Conservation (phyloP, 2,113 vertebrate species). For the Carlito syrichta region DNA sequence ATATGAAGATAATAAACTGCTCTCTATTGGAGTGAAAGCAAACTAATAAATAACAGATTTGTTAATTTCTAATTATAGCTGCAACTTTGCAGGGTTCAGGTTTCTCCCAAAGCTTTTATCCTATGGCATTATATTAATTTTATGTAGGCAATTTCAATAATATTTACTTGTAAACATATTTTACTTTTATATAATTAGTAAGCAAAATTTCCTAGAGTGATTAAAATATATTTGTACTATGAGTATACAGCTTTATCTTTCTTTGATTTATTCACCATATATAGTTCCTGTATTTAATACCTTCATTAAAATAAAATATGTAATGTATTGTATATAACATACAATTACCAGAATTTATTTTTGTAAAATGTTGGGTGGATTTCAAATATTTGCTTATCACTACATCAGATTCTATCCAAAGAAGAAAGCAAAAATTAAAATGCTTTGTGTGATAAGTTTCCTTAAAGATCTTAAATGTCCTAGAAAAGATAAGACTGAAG, state of each 20-base stretch:
- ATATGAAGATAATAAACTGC: too few relatives aligned
- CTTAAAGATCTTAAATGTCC: not conserved
- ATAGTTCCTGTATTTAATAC: not conserved
- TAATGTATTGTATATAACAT: not conserved
- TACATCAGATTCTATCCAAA: not conserved
- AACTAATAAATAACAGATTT: too few relatives aligned
- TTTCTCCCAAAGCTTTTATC: too few relatives aligned
- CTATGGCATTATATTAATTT: too few relatives aligned
- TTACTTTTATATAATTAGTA: not conserved
- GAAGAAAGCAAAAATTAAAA: not conserved
- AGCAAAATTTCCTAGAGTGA: not conserved
- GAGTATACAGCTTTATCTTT: not conserved
- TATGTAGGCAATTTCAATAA: too few relatives aligned
- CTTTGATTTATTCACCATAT: not conserved
- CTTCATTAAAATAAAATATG: not conserved
- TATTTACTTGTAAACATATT: not conserved
- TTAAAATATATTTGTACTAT: not conserved
- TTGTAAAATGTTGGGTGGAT: not conserved
- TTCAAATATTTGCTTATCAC: not conserved
- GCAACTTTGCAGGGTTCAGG: too few relatives aligned
- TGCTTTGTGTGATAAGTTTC: not conserved
- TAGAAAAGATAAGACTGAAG: not conserved
- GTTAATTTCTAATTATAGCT: too few relatives aligned
- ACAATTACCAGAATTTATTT: not conserved
- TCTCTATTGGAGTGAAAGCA: too few relatives aligned